phyloP scores from a whole-genome alignment of 2,888 invertebrate genomes.

The Cancer borealis region DNA sequence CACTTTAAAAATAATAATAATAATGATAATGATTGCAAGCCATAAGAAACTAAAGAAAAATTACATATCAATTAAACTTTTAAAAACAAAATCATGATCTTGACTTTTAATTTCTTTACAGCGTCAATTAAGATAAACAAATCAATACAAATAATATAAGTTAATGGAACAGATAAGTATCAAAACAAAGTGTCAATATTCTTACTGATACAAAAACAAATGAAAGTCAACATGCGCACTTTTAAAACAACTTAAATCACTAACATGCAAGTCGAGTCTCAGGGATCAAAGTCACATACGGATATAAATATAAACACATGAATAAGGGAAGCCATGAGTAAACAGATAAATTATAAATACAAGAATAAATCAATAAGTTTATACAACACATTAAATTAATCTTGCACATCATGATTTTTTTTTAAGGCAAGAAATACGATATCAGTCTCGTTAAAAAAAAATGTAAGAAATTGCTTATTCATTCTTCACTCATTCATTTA shows the following conservation, averaged over 20 bases:
- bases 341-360: neutral
- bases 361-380: no score
- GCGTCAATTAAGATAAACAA: neutral
- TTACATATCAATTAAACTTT: neutral
- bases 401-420: no score
- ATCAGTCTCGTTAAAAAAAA: neutral
- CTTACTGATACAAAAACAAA: neutral
- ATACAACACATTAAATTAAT: no score
- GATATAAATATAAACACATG: neutral
- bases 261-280: conserved; percentile 9
- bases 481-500: neutral
- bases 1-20: neutral
- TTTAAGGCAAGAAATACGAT: no score
- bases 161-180: neutral
- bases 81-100: neutral
- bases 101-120: neutral
- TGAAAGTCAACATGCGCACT: neutral
- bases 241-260: neutral
- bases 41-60: neutral
- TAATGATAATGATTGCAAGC: neutral
- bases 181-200: neutral
- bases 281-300: neutral
- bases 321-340: neutral
- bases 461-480: neutral
- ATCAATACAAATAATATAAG: neutral